Evolutionary conservation across 2,797 vertebrate species (phyloP).

Genomic region (Coranthus polyacanthus): DNA sequence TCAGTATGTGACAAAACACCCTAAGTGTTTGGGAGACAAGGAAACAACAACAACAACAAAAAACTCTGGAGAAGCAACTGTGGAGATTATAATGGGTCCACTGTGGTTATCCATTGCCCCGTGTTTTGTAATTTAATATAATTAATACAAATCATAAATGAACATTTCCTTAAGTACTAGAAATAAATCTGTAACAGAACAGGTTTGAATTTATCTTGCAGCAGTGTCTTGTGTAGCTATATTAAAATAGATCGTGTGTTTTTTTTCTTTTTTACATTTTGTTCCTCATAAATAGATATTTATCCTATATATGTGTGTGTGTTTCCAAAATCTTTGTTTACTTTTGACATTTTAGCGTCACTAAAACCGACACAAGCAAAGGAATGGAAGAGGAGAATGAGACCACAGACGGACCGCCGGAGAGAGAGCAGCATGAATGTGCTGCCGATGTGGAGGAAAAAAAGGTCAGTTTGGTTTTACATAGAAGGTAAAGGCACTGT

Average conservation of each 20-base stretch:
- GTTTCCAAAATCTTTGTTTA: slow-evolving; percentile 4
- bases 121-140: background rate
- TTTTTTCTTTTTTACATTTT: slow-evolving; percentile 6
- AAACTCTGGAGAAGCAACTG: background rate
- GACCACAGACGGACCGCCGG: slow-evolving; percentile 32
- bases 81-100: background rate
- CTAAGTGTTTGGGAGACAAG: background rate
- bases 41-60: background rate
- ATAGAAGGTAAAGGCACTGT: too few species aligned
- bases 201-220: background rate
- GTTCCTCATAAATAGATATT: background rate
- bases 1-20: background rate
- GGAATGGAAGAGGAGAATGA: slow-evolving; percentile 52
- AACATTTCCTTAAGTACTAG: background rate
- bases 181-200: background rate
- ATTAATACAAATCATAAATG: background rate
- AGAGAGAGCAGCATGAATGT: slow-evolving; percentile 25
- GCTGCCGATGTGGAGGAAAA: slow-evolving; percentile 45
- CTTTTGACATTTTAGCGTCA: slow-evolving; percentile 41
- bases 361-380: slow-evolving; percentile 31
- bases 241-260: background rate
- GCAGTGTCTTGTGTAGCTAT: background rate
- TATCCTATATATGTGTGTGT: background rate
- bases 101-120: background rate
- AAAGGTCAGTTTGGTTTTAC: slow-evolving; percentile 53